Conservation (phyloP, 1,140 invertebrate species). For the Centruroides sculpturatus region DNA sequence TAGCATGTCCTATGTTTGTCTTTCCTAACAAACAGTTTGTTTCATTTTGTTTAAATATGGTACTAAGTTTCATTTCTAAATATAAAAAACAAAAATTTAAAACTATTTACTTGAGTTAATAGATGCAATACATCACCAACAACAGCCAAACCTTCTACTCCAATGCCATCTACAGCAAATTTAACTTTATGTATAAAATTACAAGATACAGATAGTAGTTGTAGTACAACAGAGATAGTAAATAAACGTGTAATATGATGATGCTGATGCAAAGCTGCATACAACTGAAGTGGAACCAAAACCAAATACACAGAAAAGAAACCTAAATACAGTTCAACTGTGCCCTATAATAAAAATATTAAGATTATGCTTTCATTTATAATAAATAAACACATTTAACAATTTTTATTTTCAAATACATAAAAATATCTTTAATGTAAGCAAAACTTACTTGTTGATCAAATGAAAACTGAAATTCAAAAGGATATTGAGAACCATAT, state of each 20-base stretch:
- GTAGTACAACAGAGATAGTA: slow-evolving; percentile 66
- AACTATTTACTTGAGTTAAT: slow-evolving; percentile 54
- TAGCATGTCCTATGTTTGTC: no score
- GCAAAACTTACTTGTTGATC: slow-evolving; percentile 52
- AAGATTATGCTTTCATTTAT: neutral
- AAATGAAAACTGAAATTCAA: slow-evolving; percentile 92
- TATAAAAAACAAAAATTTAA: neutral
- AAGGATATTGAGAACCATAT: slow-evolving; percentile 50
- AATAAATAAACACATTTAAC: neutral
- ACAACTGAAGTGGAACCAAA: slow-evolving; percentile 72
- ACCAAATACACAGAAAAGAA: slow-evolving; percentile 79
- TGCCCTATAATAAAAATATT: slow-evolving; percentile 43
- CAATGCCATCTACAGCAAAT: slow-evolving; percentile 77
- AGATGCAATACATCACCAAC: slow-evolving; percentile 84
- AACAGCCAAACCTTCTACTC: slow-evolving; percentile 59
- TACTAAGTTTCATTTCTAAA: no score
- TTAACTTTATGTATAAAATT: slow-evolving; percentile 78
- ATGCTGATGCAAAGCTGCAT: slow-evolving; percentile 68
- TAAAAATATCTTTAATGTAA: slow-evolving; percentile 2
- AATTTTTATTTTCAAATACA: neutral
- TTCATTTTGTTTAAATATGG: no score
- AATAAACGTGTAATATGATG: slow-evolving; percentile 82
- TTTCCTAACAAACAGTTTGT: no score
- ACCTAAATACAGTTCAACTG: slow-evolving; percentile 76
- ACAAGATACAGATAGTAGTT: slow-evolving; percentile 66